These are phyloP conservation scores for Eulemur macaco DNA, from an alignment of 2,113 vertebrate species.

Conservation along the genomic window DNA sequence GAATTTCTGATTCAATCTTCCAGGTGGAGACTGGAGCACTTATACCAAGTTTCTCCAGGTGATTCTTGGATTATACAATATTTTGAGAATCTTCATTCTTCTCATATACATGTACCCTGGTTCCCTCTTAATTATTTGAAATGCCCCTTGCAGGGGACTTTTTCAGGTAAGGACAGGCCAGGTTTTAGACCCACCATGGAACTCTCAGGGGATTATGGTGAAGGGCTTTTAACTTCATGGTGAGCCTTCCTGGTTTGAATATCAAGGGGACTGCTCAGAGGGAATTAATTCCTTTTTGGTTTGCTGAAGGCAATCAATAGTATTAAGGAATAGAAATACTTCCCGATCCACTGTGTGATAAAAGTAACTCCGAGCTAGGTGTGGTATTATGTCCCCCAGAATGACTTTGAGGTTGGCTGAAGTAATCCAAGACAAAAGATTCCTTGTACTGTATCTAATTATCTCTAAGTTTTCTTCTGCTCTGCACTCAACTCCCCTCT, in stretches of 20 bases:
- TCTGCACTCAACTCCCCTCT: background rate
- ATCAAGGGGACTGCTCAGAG: background rate
- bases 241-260: background rate
- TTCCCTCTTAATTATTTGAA: background rate
- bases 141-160: background rate
- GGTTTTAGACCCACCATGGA: background rate
- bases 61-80: background rate
- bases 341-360: background rate
- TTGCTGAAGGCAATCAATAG: background rate
- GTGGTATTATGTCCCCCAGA: background rate
- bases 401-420: background rate
- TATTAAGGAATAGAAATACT: conserved; percentile 11
- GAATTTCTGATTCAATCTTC: background rate
- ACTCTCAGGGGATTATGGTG: background rate
- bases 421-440: background rate
- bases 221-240: background rate
- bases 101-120: background rate
- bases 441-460: background rate
- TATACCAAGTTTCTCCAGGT: background rate
- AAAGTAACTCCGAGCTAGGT: background rate
- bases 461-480: background rate
- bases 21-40: background rate
- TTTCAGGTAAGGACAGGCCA: background rate
- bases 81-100: background rate
- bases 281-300: background rate